Evolutionary conservation across 1,140 invertebrate species (phyloP).

Genomic region (Manduca sexta): DNA sequence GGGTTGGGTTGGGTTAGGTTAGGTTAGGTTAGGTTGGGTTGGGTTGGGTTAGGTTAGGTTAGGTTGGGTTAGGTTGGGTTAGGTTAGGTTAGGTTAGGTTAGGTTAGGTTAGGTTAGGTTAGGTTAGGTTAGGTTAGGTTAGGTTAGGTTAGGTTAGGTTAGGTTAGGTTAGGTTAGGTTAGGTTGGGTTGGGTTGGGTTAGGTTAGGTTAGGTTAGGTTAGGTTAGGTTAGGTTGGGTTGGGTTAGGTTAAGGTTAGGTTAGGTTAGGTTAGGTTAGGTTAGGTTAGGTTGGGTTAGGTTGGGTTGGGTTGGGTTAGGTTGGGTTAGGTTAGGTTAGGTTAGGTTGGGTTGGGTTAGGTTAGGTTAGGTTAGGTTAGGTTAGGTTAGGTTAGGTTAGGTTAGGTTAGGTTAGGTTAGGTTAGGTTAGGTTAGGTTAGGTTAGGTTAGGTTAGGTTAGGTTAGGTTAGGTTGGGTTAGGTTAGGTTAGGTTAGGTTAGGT

Average conservation of each 20-base stretch:
- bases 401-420: too few relatives aligned
- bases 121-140: conserved; percentile 3
- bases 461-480: too few relatives aligned
- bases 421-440: too few relatives aligned
- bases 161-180: conserved; percentile 6
- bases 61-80: background rate
- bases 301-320: conserved; percentile 18
- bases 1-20: too few relatives aligned
- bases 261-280: conserved; percentile 12
- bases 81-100: conserved; percentile 3
- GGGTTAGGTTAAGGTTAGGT: conserved; percentile 1
- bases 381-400: too few relatives aligned
- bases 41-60: too few relatives aligned
- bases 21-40: too few relatives aligned
- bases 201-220: conserved; percentile 3
- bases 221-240: conserved; percentile 3
- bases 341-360: too few relatives aligned
- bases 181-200: conserved; percentile 3
- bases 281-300: conserved; percentile 24
- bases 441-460: too few relatives aligned
- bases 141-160: conserved; percentile 3
- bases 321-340: conserved; percentile 12
- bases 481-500: conserved; percentile 5
- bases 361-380: too few relatives aligned
- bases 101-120: conserved; percentile 4